Evolutionary conservation across 2,888 invertebrate species (phyloP).

Genomic region (Heliconius cydno): DNA sequence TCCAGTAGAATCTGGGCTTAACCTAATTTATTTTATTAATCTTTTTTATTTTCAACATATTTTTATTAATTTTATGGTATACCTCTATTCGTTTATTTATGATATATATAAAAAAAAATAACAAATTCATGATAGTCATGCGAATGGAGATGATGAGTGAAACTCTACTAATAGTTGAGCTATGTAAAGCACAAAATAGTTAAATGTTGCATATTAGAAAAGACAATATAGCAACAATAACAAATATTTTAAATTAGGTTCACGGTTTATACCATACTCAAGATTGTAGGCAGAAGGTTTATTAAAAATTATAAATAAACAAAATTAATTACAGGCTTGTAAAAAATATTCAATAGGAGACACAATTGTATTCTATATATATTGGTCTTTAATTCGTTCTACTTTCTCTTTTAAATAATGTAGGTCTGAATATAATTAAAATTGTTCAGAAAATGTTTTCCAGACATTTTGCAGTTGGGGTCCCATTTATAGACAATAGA

Average conservation of each 20-base stretch:
- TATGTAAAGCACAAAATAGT: not conserved
- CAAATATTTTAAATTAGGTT: too few species aligned
- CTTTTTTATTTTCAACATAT: not conserved
- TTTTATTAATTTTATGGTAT: constrained; percentile 14
- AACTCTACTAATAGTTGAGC: too few species aligned
- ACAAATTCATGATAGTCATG: not conserved
- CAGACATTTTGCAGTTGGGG: constrained; percentile 10
- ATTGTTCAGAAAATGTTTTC: constrained; percentile 24
- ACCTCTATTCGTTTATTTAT: not conserved
- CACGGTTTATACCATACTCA: too few species aligned
- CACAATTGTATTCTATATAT: not conserved
- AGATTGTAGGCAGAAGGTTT: too few species aligned
- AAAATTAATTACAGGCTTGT: not conserved
- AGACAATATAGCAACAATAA: too few species aligned
- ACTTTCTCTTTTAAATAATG: not conserved
- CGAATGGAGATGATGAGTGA: not conserved
- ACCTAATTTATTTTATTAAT: constrained; percentile 8
- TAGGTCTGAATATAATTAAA: constrained; percentile 14
- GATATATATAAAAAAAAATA: too few species aligned
- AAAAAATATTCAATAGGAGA: not conserved
- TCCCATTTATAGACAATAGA: constrained; percentile 31
- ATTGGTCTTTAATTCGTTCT: not conserved
- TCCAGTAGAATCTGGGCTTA: constrained; percentile 7
- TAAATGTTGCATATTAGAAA: not conserved
- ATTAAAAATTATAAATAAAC: not conserved